Base-by-base conservation (phyloP, 2,797 vertebrate species). In the Thripadectes ignobilis region DNA sequence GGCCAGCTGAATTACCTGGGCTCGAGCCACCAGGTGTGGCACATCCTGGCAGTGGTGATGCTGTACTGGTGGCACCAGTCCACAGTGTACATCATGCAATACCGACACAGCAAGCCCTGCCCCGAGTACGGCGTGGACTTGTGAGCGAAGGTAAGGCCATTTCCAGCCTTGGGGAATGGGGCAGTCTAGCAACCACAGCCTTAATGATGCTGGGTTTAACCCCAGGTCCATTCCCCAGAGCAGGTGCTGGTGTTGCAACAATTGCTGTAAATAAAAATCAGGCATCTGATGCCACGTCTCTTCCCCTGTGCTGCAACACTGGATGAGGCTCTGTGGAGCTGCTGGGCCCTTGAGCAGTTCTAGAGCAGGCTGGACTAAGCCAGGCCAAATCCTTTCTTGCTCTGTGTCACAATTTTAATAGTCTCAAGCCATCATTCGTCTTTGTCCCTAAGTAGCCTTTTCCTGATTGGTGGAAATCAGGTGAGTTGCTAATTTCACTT, bases 21-120 rank as follows among this genome's bases (percentile, higher is more conserved):
- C 93, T 99, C 99, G 18, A 99, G 99, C 91, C 99, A 99, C 98
- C 99, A 99, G 96, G 97, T 99, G 61, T 99, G 99, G 99, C 99
- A 99, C 62, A n/a, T 99, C 89, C 98, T 99, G 76, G 99, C 99
- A 78, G 98, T 99, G 15, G 97, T 99, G 73, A 99, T 99, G 99
- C 98, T 99, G 55, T 99, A 99, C 71, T 99, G 99, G 99, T 99
- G 99, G 99, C 99, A 99, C 94, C 99, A 99, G 92, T 98, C 99
- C 43, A 98, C 98, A 0, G 97, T 99, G 55, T 99, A 98, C 95
- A 98, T 99, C 98, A 99, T 99, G 98, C 98, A 98, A 46, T 99
- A 99, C 95, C 98, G 99, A 76, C 99, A 99, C 95, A 99, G 98
- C 93, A 98, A 98, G 96, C 98, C 99, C 61, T 99, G 99, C 81